A percentile compares a stretch with the other conserved stretches of the same genome.
Evolutionary conservation across 2,888 invertebrate species (phyloP).

Genomic region (Hemistola chrysoprasaria): DNA sequence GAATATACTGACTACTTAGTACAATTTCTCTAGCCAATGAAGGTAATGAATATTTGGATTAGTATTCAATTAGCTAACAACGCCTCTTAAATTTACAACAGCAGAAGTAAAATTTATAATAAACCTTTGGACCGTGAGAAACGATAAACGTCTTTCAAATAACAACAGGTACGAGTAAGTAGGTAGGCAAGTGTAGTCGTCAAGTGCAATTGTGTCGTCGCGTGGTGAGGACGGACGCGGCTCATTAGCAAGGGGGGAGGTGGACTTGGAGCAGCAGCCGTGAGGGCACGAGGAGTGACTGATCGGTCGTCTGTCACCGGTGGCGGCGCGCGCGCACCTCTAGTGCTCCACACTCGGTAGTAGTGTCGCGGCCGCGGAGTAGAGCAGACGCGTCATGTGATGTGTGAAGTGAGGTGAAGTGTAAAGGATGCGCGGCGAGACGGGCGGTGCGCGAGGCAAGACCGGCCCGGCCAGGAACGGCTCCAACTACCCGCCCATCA

Average conservation of each 20-base stretch:
- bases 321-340: slow-evolving; percentile 70
- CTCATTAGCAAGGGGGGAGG: slow-evolving; percentile 63
- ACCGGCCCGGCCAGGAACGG: slow-evolving; percentile 54
- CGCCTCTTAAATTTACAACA: too few species aligned
- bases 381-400: slow-evolving; percentile 69
- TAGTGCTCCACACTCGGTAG: slow-evolving; percentile 46
- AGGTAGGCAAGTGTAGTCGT: slow-evolving; percentile 6
- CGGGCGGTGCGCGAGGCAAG: slow-evolving; percentile 70
- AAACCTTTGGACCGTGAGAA: background rate
- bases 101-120: too few species aligned
- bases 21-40: too few species aligned
- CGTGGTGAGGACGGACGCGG: slow-evolving; percentile 54
- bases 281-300: slow-evolving; percentile 62
- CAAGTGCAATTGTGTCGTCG: slow-evolving; percentile 28
- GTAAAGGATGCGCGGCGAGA: slow-evolving; percentile 77
- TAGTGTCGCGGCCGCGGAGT: slow-evolving; percentile 69
- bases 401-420: slow-evolving; percentile 63
- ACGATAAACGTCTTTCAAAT: slow-evolving; percentile 25
- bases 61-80: too few species aligned
- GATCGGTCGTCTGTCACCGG: slow-evolving; percentile 59
- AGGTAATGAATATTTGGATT: too few species aligned
- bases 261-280: slow-evolving; percentile 50
- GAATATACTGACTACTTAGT: too few species aligned
- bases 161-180: slow-evolving; percentile 36
- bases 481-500: slow-evolving; percentile 89